Conservation (phyloP, 2,113 vertebrate genomes). For the Bubo blakistoni region DNA sequence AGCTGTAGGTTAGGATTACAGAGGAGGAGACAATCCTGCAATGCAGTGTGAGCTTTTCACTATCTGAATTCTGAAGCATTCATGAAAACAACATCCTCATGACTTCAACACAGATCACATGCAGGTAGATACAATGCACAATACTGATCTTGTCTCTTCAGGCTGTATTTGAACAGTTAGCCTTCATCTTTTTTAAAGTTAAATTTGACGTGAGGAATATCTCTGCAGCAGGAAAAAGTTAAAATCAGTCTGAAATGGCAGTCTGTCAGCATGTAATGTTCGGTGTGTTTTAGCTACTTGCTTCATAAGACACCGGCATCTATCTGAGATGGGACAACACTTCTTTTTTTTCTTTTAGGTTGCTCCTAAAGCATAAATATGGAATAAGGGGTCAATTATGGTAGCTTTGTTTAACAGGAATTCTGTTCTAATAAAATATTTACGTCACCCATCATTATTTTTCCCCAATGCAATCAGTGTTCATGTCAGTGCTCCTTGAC, state of each 20-base stretch:
- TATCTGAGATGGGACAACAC: slow-evolving; percentile 58
- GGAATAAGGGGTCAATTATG: slow-evolving; percentile 55
- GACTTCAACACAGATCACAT: slow-evolving; percentile 77
- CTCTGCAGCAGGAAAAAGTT: slow-evolving; percentile 65
- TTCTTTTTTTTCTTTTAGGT: slow-evolving; percentile 36
- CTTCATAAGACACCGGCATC: slow-evolving; percentile 50
- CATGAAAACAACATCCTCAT: slow-evolving; percentile 74
- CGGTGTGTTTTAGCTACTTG: slow-evolving; percentile 49
- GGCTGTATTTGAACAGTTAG: slow-evolving; percentile 58
- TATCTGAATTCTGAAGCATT: slow-evolving; percentile 72
- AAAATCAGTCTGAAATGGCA: slow-evolving; percentile 71
- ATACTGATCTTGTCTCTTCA: slow-evolving; percentile 70
- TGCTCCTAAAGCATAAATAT: slow-evolving; percentile 66
- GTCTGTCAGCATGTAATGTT: slow-evolving; percentile 64
- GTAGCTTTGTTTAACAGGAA: slow-evolving; percentile 51
- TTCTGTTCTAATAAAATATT: slow-evolving; percentile 35
- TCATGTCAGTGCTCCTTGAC: neutral
- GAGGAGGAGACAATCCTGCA: slow-evolving; percentile 65
- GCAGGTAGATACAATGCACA: slow-evolving; percentile 78
- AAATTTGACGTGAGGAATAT: slow-evolving; percentile 55
- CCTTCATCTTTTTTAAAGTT: slow-evolving; percentile 51
- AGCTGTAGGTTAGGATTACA: slow-evolving; percentile 63
- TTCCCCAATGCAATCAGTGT: slow-evolving; percentile 51
- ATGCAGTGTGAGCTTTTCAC: slow-evolving; percentile 58
- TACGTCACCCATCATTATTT: slow-evolving; percentile 65